These are phyloP conservation scores for Drosophila paucipuncta DNA, from an alignment of 2,888 invertebrate species.

Conservation along the genomic window DNA sequence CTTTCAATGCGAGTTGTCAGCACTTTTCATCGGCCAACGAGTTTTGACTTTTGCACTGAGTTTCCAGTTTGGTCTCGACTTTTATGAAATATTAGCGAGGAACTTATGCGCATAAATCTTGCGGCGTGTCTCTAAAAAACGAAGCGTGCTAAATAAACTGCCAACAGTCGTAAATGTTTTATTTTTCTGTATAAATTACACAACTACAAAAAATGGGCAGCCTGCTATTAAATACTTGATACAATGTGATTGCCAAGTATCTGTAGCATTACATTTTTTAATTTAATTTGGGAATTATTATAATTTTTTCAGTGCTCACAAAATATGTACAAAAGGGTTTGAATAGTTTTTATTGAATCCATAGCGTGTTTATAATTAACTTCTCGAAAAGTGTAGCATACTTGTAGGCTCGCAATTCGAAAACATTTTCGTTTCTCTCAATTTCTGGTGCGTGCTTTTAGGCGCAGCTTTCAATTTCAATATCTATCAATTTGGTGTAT, in stretches of 20 bases:
- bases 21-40: constrained; percentile 63
- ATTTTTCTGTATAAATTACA: constrained; percentile 22
- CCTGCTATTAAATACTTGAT: not conserved
- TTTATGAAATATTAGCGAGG: constrained; percentile 77
- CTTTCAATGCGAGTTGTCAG: constrained; percentile 75
- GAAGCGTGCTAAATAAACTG: constrained; percentile 59
- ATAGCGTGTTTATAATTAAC: not conserved
- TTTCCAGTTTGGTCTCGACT: constrained; percentile 49
- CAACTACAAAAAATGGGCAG: constrained; percentile 11
- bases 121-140: constrained; percentile 36
- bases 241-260: not conserved
- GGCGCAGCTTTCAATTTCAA: not conserved
- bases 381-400: constrained; percentile 15
- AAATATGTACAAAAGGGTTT: not conserved
- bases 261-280: not conserved
- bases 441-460: constrained; percentile 30
- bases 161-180: constrained; percentile 51
- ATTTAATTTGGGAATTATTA: not conserved
- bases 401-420: not conserved
- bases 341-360: too few relatives aligned
- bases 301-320: too few relatives aligned
- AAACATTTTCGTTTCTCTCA: rapidly evolving
- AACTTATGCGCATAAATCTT: constrained; percentile 81
- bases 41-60: constrained; percentile 46
- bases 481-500: not conserved